Conservation (phyloP, 2,797 vertebrate genomes). For the Otolemur crassicaudatus region DNA sequence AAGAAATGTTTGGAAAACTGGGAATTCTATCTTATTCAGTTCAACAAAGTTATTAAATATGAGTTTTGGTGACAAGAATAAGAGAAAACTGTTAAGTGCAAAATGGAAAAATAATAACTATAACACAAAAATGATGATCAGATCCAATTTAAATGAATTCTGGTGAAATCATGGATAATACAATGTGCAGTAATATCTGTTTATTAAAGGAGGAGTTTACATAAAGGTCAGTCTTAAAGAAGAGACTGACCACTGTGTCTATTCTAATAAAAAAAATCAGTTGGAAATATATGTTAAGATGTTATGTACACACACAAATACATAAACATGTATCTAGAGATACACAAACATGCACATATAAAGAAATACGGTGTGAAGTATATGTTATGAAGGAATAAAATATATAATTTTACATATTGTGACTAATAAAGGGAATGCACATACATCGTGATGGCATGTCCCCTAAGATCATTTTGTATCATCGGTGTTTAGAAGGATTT, state of each 20-base stretch:
- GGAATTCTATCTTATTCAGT: conserved; percentile 79
- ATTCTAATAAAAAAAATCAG: neutral
- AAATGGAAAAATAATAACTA: neutral
- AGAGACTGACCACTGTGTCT: neutral
- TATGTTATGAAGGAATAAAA: neutral
- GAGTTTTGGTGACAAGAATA: conserved; percentile 46
- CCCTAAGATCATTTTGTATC: neutral
- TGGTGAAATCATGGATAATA: neutral
- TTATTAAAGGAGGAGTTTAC: neutral
- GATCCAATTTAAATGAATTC: neutral
- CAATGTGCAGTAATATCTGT: neutral
- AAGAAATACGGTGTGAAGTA: neutral
- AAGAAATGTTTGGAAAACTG: conserved; percentile 31
- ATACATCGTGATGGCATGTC: neutral
- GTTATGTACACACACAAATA: neutral
- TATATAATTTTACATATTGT: neutral
- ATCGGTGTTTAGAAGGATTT: neutral
- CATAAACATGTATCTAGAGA: neutral
- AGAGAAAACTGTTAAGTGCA: conserved; percentile 52
- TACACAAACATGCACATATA: neutral
- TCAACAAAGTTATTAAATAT: conserved; percentile 83
- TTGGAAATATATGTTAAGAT: neutral
- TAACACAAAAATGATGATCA: too few relatives aligned
- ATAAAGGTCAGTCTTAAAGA: neutral
- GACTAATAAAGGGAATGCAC: neutral